phyloP scores from a whole-genome alignment of 1,140 invertebrate genomes.

The Sitodiplosis mosellana region DNA sequence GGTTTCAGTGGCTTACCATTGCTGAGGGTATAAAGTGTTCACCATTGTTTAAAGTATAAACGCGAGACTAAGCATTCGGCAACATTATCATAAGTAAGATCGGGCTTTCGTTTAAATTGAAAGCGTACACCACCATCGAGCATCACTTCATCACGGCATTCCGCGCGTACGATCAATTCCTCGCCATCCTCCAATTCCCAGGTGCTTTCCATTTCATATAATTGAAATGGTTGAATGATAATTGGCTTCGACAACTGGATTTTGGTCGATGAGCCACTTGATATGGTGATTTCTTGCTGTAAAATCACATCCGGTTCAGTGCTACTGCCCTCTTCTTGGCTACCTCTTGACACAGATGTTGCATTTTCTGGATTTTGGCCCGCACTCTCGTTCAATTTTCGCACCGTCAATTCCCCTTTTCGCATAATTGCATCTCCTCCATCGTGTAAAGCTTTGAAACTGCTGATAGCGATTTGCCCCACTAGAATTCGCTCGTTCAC shows the following conservation, averaged over 20 bases:
- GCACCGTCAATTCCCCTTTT: no score
- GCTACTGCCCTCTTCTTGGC: no score
- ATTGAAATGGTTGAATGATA: neutral
- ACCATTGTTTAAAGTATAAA: slow-evolving; percentile 1
- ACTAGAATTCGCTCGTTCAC: neutral
- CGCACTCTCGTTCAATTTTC: no score
- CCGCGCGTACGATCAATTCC: neutral
- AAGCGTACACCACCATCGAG: neutral
- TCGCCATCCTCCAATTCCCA: neutral
- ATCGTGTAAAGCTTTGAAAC: neutral
- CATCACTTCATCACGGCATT: neutral
- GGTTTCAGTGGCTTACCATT: no score
- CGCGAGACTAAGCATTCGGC: neutral
- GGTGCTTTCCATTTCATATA: neutral
- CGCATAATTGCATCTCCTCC: no score
- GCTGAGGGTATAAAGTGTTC: neutral
- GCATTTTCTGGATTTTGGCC: no score
- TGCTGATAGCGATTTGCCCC: neutral
- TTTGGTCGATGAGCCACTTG: neutral
- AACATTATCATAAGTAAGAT: neutral
- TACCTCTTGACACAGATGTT: no score
- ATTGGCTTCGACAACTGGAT: neutral
- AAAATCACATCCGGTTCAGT: no score
- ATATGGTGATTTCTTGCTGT: neutral
- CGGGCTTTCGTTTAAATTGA: neutral